These are phyloP conservation scores for Lacanobia wlatinum DNA, from an alignment of 2,888 invertebrate genomes.

Conservation along the genomic window DNA sequence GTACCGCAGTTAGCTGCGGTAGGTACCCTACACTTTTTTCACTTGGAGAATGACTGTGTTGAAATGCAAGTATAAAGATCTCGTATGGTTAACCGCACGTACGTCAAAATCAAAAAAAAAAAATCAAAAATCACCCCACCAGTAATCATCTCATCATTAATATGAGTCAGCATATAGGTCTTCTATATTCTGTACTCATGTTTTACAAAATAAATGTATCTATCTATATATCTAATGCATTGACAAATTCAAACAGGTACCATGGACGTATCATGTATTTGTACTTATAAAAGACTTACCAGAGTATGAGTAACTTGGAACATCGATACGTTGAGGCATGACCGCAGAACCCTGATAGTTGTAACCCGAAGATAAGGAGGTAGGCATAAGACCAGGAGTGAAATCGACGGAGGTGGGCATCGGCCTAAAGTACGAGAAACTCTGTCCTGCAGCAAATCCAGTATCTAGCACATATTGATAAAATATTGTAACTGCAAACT, in stretches of 20 bases:
- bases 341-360: neutral
- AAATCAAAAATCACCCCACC: too few relatives aligned
- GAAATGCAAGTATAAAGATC: neutral
- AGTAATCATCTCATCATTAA: too few relatives aligned
- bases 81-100: neutral
- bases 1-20: neutral
- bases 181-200: too few relatives aligned
- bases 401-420: neutral
- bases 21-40: neutral
- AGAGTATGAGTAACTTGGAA: neutral
- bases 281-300: constrained; percentile 22
- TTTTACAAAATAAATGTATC: too few relatives aligned
- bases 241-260: neutral
- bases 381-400: neutral
- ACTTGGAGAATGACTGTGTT: neutral
- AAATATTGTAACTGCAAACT: neutral
- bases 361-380: neutral
- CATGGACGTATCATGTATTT: neutral
- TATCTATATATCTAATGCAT: too few relatives aligned
- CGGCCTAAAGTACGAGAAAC: neutral
- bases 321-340: neutral
- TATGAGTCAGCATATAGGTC: too few relatives aligned
- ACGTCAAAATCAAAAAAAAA: too few relatives aligned
- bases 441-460: neutral
- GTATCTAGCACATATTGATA: constrained; percentile 20